Evolutionary conservation across 2,888 invertebrate genomes (phyloP).

Genomic region (Pachydiplax longipennis): DNA sequence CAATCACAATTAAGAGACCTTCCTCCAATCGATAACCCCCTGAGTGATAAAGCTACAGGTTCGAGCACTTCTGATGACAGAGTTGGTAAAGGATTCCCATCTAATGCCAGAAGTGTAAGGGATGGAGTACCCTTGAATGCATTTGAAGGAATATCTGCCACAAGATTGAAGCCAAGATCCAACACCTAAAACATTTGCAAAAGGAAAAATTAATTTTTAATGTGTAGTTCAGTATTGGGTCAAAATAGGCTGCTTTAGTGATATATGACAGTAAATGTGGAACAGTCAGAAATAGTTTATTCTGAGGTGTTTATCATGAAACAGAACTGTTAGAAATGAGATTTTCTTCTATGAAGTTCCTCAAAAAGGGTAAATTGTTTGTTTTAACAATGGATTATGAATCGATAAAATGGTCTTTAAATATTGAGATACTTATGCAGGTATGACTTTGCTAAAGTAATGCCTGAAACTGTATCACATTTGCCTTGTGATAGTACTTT

Average conservation of each 20-base stretch:
- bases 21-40: slow-evolving; percentile 88
- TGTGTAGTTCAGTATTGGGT: neutral
- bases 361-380: too few species aligned
- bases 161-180: slow-evolving; percentile 90
- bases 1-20: slow-evolving; percentile 90
- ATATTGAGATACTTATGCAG: too few species aligned
- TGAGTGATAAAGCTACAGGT: slow-evolving; percentile 80
- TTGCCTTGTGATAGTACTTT: too few species aligned
- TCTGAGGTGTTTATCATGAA: neutral
- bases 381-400: too few species aligned
- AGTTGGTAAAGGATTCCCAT: slow-evolving; percentile 88
- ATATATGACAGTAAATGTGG: neutral
- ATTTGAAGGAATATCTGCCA: slow-evolving; percentile 79
- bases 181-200: slow-evolving; percentile 67
- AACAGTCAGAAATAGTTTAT: neutral
- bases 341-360: too few species aligned
- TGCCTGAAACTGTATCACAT: too few species aligned
- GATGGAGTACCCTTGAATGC: slow-evolving; percentile 84
- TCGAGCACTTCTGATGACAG: slow-evolving; percentile 80
- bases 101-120: slow-evolving; percentile 85
- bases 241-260: neutral
- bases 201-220: too few species aligned
- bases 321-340: too few species aligned
- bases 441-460: too few species aligned
- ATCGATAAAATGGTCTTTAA: too few species aligned